Evolutionary conservation across 1,140 invertebrate genomes (phyloP), one percentile per base, ranked within the genome.

Genomic region (Ylistrum balloti): DNA sequence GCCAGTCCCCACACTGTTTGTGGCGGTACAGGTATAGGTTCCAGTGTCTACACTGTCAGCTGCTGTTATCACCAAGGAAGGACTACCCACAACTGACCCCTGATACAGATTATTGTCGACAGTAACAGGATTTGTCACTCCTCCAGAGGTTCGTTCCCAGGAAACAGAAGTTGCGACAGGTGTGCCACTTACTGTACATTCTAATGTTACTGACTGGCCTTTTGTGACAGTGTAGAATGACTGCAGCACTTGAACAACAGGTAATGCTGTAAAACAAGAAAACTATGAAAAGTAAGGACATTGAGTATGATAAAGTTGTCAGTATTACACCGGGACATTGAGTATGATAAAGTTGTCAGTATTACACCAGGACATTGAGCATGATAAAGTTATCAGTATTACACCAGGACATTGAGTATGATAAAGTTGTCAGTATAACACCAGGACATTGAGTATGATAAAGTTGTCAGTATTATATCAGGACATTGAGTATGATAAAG

Each of bases 71-170:
- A 90, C 86, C 15, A 90, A 33, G 0, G 90, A 88, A 5, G 90
- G 90, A 0, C 87, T 88, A 15, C 86, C 41, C 5, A 86, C 87
- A 41, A 87, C n/a, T 22, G 87, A 88, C 22, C 90, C 90, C 33
- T 33, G 38, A 28, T 90, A 90, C 10, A 7, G 22, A 28, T n/a
- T 74, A n/a, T 28, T 74, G 56, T 74, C 56, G 28, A 28, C 28
- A 28, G 56, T n/a, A 10, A 87, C 20, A 33, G 22, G n/a, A 28
- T 11, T n/a, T 45, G 86, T 32, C 9, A 87, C 86, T 33, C 87
- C 38, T 7, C 56, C 86, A n/a, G 41, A 74, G 33, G 86, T 89
- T 15, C 32, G 34, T 33, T 88, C 32, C 91, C 91, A 91, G 22
- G 33, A 32, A 20, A 91, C 41, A 33, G 89, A 56, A 34, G 34